Percentiles rank a stretch among this genome's conserved stretches.
Evolutionary conservation across 2,888 invertebrate genomes (phyloP).

Genomic region (Lasius fuliginosus): DNA sequence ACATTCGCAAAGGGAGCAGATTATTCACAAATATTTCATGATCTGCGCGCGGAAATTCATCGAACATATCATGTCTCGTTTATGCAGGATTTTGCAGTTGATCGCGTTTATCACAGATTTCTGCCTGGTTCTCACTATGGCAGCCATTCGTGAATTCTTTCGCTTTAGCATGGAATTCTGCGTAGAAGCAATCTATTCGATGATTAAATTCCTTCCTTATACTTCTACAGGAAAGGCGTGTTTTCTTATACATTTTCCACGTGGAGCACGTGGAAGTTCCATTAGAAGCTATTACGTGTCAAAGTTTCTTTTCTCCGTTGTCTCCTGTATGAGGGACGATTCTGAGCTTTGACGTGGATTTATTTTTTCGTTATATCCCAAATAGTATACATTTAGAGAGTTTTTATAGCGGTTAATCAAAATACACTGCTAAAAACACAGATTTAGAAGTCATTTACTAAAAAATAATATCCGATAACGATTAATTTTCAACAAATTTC

Average conservation of each 20-base stretch:
- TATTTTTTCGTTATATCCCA: background rate
- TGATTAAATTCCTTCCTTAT: conserved; percentile 38
- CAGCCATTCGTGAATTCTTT: background rate
- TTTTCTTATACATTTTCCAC: conserved; percentile 15
- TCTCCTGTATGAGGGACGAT: background rate
- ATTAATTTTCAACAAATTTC: background rate
- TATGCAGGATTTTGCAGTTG: conserved; percentile 4
- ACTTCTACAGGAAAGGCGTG: conserved; percentile 4
- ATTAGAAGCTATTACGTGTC: conserved; percentile 11
- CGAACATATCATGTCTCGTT: background rate
- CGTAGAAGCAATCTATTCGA: conserved; percentile 9
- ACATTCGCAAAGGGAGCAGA: background rate
- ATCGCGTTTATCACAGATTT: conserved; percentile 11
- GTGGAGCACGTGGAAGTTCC: background rate
- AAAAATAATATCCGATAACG: background rate
- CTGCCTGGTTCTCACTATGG: background rate
- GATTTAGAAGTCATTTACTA: background rate
- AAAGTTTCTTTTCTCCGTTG: background rate
- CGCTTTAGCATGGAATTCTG: conserved; percentile 11
- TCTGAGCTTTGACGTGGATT: conserved; percentile 14
- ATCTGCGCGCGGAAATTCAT: background rate
- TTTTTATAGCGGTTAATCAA: background rate
- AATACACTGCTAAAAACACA: background rate
- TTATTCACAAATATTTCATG: background rate
- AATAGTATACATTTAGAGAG: background rate